Conservation (phyloP, 2,113 vertebrate species). For the Climacteris rufus region DNA sequence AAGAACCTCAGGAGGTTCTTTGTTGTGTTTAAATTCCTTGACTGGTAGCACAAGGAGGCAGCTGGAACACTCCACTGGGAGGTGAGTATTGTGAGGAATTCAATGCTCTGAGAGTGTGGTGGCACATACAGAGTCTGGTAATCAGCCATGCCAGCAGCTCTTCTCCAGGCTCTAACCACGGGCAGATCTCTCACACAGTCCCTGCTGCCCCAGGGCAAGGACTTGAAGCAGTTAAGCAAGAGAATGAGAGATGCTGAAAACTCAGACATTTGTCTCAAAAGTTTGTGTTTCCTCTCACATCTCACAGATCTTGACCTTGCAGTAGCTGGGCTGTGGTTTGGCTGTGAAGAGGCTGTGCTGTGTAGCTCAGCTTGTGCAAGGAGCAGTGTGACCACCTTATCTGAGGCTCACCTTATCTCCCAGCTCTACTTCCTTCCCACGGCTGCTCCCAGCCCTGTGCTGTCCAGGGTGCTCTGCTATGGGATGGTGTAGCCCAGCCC, state of each 20-base stretch:
- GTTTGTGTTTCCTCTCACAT: background rate
- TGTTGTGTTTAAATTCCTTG: background rate
- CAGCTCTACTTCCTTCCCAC: background rate
- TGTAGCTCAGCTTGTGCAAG: background rate
- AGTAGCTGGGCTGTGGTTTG: background rate
- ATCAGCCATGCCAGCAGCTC: background rate
- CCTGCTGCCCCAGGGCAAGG: background rate
- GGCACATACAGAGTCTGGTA: fast-evolving
- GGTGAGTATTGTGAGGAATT: background rate
- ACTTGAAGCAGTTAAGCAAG: background rate
- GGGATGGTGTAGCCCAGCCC: slow-evolving; percentile 70
- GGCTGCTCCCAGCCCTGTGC: slow-evolving; percentile 69
- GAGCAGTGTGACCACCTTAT: background rate
- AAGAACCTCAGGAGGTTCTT: background rate
- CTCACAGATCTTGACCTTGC: background rate
- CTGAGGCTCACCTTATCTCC: background rate
- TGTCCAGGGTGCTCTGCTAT: slow-evolving; percentile 65
- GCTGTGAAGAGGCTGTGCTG: background rate
- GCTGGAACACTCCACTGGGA: background rate
- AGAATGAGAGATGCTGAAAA: background rate
- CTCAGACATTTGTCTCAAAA: background rate
- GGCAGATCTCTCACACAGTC: background rate
- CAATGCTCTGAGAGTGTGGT: background rate
- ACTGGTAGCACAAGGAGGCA: background rate
- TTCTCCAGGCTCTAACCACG: background rate